These are phyloP conservation scores for Agonopterix arenella DNA, from an alignment of 2,888 invertebrate species.

Conservation along the genomic window DNA sequence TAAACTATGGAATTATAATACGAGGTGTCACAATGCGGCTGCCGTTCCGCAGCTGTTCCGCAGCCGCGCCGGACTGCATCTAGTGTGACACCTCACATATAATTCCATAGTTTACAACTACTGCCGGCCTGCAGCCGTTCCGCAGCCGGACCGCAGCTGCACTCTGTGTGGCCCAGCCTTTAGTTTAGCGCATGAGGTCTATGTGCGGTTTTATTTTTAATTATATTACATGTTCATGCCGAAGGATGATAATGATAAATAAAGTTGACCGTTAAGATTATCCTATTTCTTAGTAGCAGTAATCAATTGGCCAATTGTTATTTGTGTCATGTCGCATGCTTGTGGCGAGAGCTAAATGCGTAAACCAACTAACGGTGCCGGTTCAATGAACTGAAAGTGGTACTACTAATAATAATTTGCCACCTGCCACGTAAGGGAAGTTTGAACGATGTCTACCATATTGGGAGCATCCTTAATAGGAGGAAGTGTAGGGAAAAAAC, in stretches of 20 bases:
- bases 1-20: too few species aligned
- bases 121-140: too few species aligned
- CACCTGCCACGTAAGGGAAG: slow-evolving; percentile 60
- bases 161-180: too few species aligned
- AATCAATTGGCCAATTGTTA: slow-evolving; percentile 60
- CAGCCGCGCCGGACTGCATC: too few species aligned
- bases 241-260: slow-evolving; percentile 11
- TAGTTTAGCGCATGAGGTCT: too few species aligned
- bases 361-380: slow-evolving; percentile 66
- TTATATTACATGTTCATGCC: neutral
- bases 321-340: slow-evolving; percentile 63
- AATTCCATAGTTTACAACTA: too few species aligned
- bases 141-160: too few species aligned
- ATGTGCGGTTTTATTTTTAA: too few species aligned
- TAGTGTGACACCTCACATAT: too few species aligned
- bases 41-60: too few species aligned
- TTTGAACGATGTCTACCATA: slow-evolving; percentile 31
- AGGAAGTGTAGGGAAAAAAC: slow-evolving; percentile 13
- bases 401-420: slow-evolving; percentile 62
- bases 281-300: slow-evolving; percentile 32
- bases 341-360: slow-evolving; percentile 62
- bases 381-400: slow-evolving; percentile 70
- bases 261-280: slow-evolving; percentile 25
- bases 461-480: slow-evolving; percentile 33
- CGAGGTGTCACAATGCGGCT: too few species aligned